phyloP scores from a whole-genome alignment of 1,140 invertebrate species.

The Drosophila dunni region DNA sequence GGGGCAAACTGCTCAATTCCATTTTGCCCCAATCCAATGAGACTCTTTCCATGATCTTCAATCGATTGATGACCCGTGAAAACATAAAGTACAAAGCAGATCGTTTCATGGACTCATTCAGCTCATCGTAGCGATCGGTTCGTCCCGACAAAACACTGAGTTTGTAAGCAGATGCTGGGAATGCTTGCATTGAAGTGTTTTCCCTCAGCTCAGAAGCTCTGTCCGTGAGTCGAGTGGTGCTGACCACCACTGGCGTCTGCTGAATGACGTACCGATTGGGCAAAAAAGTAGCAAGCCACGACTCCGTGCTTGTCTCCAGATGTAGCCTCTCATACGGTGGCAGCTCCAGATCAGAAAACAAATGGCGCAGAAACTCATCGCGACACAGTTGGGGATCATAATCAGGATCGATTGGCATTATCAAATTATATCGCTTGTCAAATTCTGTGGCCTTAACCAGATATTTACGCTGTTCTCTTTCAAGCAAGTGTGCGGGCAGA shows the following conservation, averaged over 20 bases:
- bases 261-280: background rate
- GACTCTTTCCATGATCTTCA: slow-evolving; percentile 15
- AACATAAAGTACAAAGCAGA: slow-evolving; percentile 31
- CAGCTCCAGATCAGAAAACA: slow-evolving; percentile 16
- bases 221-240: background rate
- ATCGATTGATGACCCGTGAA: background rate
- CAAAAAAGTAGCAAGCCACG: background rate
- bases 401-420: slow-evolving; percentile 30
- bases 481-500: too few relatives aligned
- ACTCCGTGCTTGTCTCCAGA: background rate
- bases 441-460: background rate
- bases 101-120: slow-evolving; percentile 26
- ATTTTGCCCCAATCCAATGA: background rate
- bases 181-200: background rate
- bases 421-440: slow-evolving; percentile 3
- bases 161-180: background rate
- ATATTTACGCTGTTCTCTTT: too few relatives aligned
- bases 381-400: slow-evolving; percentile 25
- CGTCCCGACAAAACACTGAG: background rate
- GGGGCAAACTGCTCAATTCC: slow-evolving; percentile 1
- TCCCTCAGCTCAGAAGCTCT: background rate
- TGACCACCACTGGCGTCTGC: background rate
- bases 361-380: slow-evolving; percentile 30
- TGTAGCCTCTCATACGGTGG: background rate
- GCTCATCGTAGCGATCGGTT: background rate